Conservation (phyloP, 2,113 vertebrate genomes). For the Edolisoma coerulescens region DNA sequence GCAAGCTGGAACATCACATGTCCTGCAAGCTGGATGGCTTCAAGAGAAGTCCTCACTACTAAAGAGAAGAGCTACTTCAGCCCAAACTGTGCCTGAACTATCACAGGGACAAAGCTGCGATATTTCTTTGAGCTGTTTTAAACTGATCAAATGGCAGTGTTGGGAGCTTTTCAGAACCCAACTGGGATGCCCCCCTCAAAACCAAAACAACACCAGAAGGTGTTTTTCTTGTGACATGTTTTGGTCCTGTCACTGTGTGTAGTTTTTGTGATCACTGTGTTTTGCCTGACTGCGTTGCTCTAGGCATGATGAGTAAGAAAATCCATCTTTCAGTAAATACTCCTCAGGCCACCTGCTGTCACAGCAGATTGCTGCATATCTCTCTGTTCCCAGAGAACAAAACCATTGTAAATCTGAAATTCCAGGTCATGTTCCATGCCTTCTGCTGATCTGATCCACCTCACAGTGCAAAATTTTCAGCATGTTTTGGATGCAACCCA, state of each 20-base stretch:
- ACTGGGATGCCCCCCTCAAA: neutral
- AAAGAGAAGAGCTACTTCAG: neutral
- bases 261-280: constrained; percentile 18
- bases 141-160: neutral
- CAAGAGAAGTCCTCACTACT: neutral
- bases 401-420: neutral
- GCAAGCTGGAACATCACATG: neutral
- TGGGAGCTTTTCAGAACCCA: neutral
- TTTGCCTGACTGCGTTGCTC: neutral
- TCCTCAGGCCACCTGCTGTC: constrained; percentile 20
- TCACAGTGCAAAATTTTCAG: neutral
- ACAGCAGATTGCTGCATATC: neutral
- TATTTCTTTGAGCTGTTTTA: neutral
- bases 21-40: neutral
- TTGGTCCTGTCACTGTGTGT: neutral
- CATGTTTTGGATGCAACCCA: neutral
- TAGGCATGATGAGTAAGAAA: neutral
- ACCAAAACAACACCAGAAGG: neutral
- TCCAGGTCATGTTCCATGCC: neutral
- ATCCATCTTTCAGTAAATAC: constrained; percentile 30
- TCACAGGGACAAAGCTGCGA: neutral
- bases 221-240: neutral
- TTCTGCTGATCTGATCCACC: neutral
- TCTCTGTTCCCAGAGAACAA: neutral
- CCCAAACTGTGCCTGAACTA: neutral